Conservation (phyloP, 2,888 invertebrate species). For the Tachystola acroxantha region DNA sequence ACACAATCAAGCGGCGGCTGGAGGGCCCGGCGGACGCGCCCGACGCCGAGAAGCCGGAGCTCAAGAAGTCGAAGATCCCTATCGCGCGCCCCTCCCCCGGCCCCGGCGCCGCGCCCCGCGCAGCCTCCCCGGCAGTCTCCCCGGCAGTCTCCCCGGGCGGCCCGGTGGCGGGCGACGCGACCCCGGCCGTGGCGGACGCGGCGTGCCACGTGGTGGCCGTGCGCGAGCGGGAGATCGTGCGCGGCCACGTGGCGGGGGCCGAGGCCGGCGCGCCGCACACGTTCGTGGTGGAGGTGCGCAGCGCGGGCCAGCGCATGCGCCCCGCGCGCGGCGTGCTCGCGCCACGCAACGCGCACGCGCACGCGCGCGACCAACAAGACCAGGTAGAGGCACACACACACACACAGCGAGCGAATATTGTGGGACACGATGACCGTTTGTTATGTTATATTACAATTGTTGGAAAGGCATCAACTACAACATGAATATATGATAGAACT, state of each 20-base stretch:
- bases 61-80: constrained; percentile 66
- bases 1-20: constrained; percentile 80
- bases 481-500: no score
- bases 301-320: constrained; percentile 52
- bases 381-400: no score
- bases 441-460: no score
- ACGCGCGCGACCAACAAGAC: background rate
- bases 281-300: constrained; percentile 58
- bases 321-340: constrained; percentile 58
- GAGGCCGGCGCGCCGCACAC: constrained; percentile 45
- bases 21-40: constrained; percentile 66
- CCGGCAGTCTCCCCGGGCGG: no score
- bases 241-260: constrained; percentile 57
- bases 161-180: no score
- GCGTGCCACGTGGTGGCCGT: constrained; percentile 81
- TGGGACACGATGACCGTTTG: no score
- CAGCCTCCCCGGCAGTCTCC: no score
- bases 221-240: constrained; percentile 81
- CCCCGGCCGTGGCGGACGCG: constrained; percentile 11
- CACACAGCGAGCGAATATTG: no score
- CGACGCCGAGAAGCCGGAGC: constrained; percentile 45
- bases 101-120: constrained; percentile 38
- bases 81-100: constrained; percentile 59
- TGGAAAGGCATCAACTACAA: no score
- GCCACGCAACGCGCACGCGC: background rate